Evolutionary conservation across 2,797 vertebrate species (phyloP), one percentile per base, ranked within the genome.

Genomic region (Tragopan temminckii): DNA sequence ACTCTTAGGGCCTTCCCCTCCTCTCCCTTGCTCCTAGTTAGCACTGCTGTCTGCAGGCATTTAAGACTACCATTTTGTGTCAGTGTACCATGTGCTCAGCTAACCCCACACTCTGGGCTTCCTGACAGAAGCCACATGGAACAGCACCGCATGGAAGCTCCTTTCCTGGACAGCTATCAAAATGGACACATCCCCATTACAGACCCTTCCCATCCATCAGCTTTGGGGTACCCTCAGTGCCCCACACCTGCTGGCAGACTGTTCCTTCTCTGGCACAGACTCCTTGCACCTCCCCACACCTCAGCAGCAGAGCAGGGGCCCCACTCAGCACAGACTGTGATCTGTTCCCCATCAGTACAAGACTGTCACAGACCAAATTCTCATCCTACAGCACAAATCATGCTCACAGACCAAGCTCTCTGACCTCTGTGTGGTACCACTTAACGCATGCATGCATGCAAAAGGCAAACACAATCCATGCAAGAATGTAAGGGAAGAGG

Each of bases 121-220:
- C 46, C 55, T 40, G 35, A 42, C 36, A n/a, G 42, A 72, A 21
- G 62, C 10, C 33, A 11, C 17, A 23, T 0, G 2, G 10, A 16
- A 15, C 53, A 79, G 52, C 40, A 52, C 0, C 24, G 23, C 24
- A 36, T 4, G 29, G 45, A 46, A 76, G 48, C 55, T 43, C 27
- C 33, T 33, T 53, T 36, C n/a, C 43, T 38, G 69, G 57, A 8
- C 4, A 38, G 27, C 46, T 21, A 3, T 19, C n/a, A 64, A 52
- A 42, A n/a, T 2, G n/a, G 35, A 52, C 1, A 1, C 33, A 31
- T 13, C 25, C 36, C 58, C 25, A 20, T 1, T 5, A 7, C 18
- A 11, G 55, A 7, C 23, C 33, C 50, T 36, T 35, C 9, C 31
- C 24, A 38, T 23, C 15, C 6, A 13, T 2, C 88, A 35, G 69